Evolutionary conservation across 2,888 invertebrate species (phyloP), one percentile per base, ranked within the genome.

Genomic region (Meloe dianella): DNA sequence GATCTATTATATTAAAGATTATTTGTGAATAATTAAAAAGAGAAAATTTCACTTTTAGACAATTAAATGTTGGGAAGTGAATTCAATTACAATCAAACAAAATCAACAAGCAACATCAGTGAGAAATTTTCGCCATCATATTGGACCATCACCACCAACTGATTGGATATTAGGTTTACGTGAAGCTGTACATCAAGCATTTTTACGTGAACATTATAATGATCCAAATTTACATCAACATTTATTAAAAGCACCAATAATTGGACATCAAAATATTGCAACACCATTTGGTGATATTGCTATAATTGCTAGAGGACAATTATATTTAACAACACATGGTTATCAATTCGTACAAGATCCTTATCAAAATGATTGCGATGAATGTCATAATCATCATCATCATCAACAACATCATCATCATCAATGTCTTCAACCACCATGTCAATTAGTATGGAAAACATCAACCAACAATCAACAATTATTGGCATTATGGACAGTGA

Each of bases 401-500:
- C n/a, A 47, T 10, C 20, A 47, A 20, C 47, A 47, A 47, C 20
- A 47, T 12, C 22, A 51, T 51, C 20, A 47, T 12, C 22, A 51
- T 51, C 22, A 56, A 14, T 30, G 35, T 24, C 51, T 17, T 20
- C 57, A 65, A 8, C 63, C 65, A 10, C 65, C 62, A 24, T 67
- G 68, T 51, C 63, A 58, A 64, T 47, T 60, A 41, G 12, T 14
- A 35, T 68, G 64, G 67, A 65, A 51, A 41, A 67, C 22, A 51
- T 27, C 57, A 22, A 60, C 59, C 58, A 79, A 79, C 10, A 71
- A 75, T 5, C 81, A 82, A 59, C 80, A 82, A 64, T 85, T 89
- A 5, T 85, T 88, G 75, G 91, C 91, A 0, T 80, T 89, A 64
- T 92, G 92, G 92, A 88, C 89, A 0, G 90, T 91, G 4, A 90